These are phyloP conservation scores for Tethea ocularis DNA, from an alignment of 2,888 invertebrate species.

Conservation along the genomic window DNA sequence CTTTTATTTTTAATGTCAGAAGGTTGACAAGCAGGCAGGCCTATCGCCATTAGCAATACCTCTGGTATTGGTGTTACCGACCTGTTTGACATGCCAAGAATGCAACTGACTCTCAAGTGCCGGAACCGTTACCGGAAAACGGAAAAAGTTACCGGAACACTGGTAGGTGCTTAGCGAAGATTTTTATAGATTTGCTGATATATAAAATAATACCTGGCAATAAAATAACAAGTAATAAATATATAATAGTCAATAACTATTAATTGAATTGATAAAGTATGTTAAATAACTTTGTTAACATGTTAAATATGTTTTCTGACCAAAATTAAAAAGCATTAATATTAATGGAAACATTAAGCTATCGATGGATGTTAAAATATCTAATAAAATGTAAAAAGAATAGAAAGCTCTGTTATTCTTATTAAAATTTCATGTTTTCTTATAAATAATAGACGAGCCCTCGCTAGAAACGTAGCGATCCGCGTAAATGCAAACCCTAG, in stretches of 20 bases:
- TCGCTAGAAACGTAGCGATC: slow-evolving; percentile 24
- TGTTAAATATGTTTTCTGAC: not conserved
- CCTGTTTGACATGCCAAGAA: no score
- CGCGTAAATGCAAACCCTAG: slow-evolving; percentile 31
- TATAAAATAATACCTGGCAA: not conserved
- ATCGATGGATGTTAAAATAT: not conserved
- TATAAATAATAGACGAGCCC: slow-evolving; percentile 57
- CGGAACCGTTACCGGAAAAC: no score
- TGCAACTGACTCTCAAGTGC: no score
- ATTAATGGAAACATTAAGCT: slow-evolving; percentile 19
- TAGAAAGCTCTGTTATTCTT: slow-evolving; percentile 37
- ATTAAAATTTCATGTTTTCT: slow-evolving; percentile 62
- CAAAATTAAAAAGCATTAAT: slow-evolving; percentile 21
- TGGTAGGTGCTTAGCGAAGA: no score
- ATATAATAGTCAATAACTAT: not conserved
- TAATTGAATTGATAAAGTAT: slow-evolving; percentile 4
- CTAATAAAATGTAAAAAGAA: not conserved
- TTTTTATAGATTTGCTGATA: not conserved
- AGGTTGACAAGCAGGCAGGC: no score
- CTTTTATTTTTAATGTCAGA: no score
- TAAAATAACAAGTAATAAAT: not conserved
- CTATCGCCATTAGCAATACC: no score
- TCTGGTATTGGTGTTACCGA: no score
- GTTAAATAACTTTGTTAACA: not conserved
- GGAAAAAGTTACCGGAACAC: no score